Evolutionary conservation across 2,113 vertebrate species (phyloP).

Genomic region (Microtus montanus): DNA sequence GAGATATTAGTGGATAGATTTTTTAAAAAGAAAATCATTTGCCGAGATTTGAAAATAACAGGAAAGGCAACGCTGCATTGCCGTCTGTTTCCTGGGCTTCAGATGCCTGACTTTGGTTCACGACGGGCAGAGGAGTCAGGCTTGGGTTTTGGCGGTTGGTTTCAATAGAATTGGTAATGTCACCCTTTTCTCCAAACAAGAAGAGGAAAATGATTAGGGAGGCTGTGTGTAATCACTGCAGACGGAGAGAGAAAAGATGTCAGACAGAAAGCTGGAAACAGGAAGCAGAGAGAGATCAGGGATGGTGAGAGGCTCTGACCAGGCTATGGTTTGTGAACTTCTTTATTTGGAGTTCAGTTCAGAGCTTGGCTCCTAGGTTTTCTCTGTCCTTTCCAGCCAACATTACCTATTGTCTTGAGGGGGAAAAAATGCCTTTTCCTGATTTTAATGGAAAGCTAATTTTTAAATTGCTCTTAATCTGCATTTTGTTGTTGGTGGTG

Average conservation of each 20-base stretch:
- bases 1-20: conserved; percentile 27
- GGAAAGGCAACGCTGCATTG: neutral
- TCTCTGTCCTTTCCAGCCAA: neutral
- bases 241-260: neutral
- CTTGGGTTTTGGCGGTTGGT: neutral
- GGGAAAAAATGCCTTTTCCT: conserved; percentile 58
- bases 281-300: neutral
- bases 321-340: neutral
- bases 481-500: conserved; percentile 29
- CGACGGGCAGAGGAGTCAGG: neutral
- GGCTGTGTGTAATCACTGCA: neutral
- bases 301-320: neutral
- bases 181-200: neutral
- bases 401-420: conserved; percentile 44
- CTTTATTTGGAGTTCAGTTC: conserved; percentile 34
- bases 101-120: neutral
- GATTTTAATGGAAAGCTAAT: conserved; percentile 77
- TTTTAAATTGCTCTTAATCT: conserved; percentile 79
- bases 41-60: conserved; percentile 48
- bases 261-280: neutral
- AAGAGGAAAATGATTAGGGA: conserved; percentile 16
- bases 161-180: conserved; percentile 6
- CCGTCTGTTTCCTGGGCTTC: conserved; percentile 33
- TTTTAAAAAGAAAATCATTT: neutral
- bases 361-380: conserved; percentile 1